Evolutionary conservation across 2,113 vertebrate species (phyloP).

Genomic region (Otis tarda): DNA sequence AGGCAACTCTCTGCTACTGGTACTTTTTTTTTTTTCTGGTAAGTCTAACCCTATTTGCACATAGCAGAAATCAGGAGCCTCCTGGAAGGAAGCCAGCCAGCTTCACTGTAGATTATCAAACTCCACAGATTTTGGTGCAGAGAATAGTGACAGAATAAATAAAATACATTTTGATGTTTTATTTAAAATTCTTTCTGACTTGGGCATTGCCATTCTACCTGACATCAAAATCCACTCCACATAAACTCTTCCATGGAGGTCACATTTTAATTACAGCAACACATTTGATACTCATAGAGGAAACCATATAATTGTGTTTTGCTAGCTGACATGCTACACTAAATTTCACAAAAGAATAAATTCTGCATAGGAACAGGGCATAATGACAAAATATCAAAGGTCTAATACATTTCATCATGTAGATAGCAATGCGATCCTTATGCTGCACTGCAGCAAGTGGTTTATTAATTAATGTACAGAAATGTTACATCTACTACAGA

Average conservation of each 20-base stretch:
- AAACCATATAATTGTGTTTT: background rate
- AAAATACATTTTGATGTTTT: background rate
- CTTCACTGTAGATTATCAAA: background rate
- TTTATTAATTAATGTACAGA: background rate
- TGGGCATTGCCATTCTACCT: background rate
- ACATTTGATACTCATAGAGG: background rate
- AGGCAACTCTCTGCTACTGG: background rate
- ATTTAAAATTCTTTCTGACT: background rate
- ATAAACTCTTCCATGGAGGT: background rate
- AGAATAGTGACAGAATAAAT: background rate
- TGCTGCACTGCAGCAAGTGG: background rate
- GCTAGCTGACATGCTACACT: background rate
- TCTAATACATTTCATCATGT: background rate
- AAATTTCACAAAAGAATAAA: background rate
- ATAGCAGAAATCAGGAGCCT: background rate
- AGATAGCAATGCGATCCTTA: background rate
- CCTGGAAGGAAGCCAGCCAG: background rate
- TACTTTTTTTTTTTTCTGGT: background rate
- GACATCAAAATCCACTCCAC: background rate
- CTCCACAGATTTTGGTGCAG: background rate
- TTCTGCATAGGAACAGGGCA: background rate
- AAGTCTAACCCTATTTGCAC: background rate
- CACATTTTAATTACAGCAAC: background rate
- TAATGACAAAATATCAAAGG: background rate
- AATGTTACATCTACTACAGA: background rate